Percentiles rank a stretch among this genome's conserved stretches.
These are phyloP conservation scores for Bagarius yarrelli DNA, from an alignment of 2,113 vertebrate species.

Conservation along the genomic window DNA sequence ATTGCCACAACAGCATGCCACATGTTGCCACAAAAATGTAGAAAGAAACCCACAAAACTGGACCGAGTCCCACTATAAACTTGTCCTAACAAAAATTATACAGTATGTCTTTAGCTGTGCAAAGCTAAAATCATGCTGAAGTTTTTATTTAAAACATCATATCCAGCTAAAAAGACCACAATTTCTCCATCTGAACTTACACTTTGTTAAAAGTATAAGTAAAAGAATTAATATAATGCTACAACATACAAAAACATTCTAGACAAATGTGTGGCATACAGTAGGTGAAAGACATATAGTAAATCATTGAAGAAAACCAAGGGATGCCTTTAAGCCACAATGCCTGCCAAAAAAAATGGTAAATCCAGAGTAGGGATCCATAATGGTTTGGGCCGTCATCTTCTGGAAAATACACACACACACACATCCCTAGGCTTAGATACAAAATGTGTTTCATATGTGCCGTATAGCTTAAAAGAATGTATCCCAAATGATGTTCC, in stretches of 20 bases:
- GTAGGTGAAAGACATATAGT: not conserved
- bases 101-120: not conserved
- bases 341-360: not conserved
- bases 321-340: not conserved
- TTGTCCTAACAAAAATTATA: not conserved
- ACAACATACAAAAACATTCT: too few species aligned
- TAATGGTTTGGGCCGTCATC: not conserved
- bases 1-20: not conserved
- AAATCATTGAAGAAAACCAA: not conserved
- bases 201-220: too few species aligned
- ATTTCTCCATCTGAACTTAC: too few species aligned
- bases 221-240: too few species aligned
- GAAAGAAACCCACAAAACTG: too few species aligned
- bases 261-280: too few species aligned
- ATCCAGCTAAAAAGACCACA: too few species aligned
- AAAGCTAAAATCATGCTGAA: not conserved
- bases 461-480: not conserved
- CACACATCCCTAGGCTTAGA: not conserved
- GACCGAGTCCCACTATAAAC: not conserved
- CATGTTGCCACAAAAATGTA: not conserved
- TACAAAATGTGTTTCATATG: not conserved
- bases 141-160: too few species aligned
- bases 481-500: not conserved
- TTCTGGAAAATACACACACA: not conserved
- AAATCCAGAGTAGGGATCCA: not conserved